Evolutionary conservation across 1,140 invertebrate species (phyloP).

Genomic region (Venturia canescens): DNA sequence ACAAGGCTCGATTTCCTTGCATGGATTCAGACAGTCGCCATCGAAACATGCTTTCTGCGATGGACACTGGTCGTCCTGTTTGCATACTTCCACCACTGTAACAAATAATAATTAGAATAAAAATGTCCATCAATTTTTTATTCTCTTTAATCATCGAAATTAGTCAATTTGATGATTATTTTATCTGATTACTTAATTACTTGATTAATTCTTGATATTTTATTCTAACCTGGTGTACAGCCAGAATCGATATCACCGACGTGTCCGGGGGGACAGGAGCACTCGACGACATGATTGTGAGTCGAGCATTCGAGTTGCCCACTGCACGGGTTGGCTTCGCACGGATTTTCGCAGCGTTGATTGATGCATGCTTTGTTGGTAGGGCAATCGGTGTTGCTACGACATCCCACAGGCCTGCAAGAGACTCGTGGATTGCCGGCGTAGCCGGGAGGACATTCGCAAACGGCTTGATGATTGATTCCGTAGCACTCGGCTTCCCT

Average conservation of each 20-base stretch:
- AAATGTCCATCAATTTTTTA: too few relatives aligned
- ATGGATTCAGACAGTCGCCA: slow-evolving; percentile 90
- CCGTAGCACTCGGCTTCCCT: slow-evolving; percentile 85
- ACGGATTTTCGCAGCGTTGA: slow-evolving; percentile 87
- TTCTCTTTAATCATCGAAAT: not conserved
- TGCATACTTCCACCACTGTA: slow-evolving; percentile 81
- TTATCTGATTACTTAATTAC: not conserved
- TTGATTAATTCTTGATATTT: slow-evolving; percentile 6
- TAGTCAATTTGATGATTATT: not conserved
- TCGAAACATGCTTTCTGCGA: slow-evolving; percentile 89
- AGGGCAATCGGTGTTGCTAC: slow-evolving; percentile 86
- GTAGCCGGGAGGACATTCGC: slow-evolving; percentile 88
- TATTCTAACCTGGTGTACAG: slow-evolving; percentile 79
- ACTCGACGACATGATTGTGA: slow-evolving; percentile 86
- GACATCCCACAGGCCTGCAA: slow-evolving; percentile 87
- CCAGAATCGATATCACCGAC: slow-evolving; percentile 81
- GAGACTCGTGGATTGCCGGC: slow-evolving; percentile 87
- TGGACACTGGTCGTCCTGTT: slow-evolving; percentile 88
- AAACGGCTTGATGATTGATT: slow-evolving; percentile 86
- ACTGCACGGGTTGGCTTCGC: slow-evolving; percentile 83
- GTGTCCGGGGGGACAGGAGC: slow-evolving; percentile 87
- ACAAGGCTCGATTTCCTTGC: slow-evolving; percentile 87
- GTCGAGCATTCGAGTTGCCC: slow-evolving; percentile 85
- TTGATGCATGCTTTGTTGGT: slow-evolving; percentile 87
- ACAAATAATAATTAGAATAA: slow-evolving; percentile 16